A percentile compares a stretch with the other conserved stretches of the same genome.
These are phyloP conservation scores for Leptinotarsa peninsularis DNA, from an alignment of 2,888 invertebrate species.

Conservation along the genomic window DNA sequence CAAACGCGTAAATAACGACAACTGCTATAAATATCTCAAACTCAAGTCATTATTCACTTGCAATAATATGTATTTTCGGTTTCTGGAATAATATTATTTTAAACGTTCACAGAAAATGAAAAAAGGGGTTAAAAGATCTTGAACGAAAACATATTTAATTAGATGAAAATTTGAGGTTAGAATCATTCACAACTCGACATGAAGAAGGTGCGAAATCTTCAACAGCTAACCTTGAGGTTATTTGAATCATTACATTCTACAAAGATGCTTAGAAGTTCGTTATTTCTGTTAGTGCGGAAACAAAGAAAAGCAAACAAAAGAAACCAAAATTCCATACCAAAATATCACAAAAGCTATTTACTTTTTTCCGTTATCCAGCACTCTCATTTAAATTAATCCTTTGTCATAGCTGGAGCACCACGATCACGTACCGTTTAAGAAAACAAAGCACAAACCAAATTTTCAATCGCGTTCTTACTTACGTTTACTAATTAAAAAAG, in stretches of 20 bases:
- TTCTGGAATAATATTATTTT: too few species aligned
- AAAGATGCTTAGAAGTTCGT: not conserved
- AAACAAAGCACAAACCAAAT: slow-evolving; percentile 41
- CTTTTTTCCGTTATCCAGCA: slow-evolving; percentile 45
- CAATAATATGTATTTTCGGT: too few species aligned
- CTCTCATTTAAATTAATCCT: slow-evolving; percentile 41
- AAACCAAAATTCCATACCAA: slow-evolving; percentile 22
- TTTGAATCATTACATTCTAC: not conserved
- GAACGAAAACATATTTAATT: not conserved
- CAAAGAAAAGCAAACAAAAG: slow-evolving; percentile 37
- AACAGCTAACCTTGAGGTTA: not conserved
- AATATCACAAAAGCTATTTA: slow-evolving; percentile 41
- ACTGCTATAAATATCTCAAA: too few species aligned
- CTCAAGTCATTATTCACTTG: too few species aligned
- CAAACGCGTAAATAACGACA: too few species aligned
- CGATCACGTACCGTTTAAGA: slow-evolving; percentile 41
- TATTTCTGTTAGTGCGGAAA: slow-evolving; percentile 25
- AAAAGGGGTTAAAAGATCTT: not conserved
- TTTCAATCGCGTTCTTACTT: slow-evolving; percentile 41
- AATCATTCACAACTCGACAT: not conserved
- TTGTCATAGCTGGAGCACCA: slow-evolving; percentile 40
- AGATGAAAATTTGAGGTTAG: slow-evolving; percentile 31
- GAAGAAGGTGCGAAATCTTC: not conserved
- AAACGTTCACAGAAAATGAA: not conserved
- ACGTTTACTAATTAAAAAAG: slow-evolving; percentile 36